phyloP scores from a whole-genome alignment of 2,888 invertebrate species.

The Cheilosia variabilis region DNA sequence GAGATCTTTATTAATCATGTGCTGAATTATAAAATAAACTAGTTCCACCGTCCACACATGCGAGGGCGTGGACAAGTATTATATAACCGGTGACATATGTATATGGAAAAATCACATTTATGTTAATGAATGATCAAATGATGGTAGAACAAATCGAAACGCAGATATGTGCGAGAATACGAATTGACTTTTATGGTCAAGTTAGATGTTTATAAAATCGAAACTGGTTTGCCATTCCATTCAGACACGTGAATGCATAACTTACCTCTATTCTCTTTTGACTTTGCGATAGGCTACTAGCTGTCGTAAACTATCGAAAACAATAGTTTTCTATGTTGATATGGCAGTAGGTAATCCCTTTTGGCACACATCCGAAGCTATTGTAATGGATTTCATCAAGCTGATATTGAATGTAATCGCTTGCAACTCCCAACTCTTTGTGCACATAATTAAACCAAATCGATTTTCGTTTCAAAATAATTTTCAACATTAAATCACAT shows the following conservation, averaged over 20 bases:
- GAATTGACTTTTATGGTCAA: neutral
- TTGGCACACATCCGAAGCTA: neutral
- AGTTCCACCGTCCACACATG: neutral
- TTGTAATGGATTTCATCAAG: conserved; percentile 2
- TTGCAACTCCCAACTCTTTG: neutral
- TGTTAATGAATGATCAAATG: neutral
- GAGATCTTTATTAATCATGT: neutral
- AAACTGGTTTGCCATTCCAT: neutral
- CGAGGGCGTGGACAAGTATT: neutral
- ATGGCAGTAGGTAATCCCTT: neutral
- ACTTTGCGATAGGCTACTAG: too few relatives aligned
- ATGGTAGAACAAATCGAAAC: neutral
- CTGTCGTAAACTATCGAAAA: too few relatives aligned
- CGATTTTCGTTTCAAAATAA: conserved; percentile 21
- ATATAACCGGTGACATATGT: neutral
- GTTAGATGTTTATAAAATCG: neutral
- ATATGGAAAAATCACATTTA: neutral
- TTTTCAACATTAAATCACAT: conserved; percentile 29
- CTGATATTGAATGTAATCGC: neutral
- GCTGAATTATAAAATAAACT: neutral
- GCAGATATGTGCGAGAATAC: too few relatives aligned
- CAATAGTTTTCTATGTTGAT: too few relatives aligned
- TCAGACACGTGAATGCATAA: neutral
- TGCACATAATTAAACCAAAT: conserved; percentile 18
- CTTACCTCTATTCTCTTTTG: neutral